phyloP scores from a whole-genome alignment of 53 echinoderm and acorn worm species.

The Henricia sp. region DNA sequence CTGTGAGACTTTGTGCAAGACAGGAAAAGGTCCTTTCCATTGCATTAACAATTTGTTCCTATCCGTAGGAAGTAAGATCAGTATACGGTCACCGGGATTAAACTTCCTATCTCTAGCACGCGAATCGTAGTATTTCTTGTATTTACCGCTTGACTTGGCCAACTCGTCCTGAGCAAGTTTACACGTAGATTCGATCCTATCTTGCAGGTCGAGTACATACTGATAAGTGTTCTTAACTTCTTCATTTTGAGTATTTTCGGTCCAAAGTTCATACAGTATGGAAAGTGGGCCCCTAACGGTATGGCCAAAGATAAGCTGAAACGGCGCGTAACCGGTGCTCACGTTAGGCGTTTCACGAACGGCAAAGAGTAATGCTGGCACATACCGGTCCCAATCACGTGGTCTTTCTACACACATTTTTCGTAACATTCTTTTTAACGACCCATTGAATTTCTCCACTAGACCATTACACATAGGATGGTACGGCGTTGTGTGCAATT shows the following conservation, averaged over 20 bases:
- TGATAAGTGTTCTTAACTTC: slow-evolving; percentile 50
- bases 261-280: slow-evolving; percentile 53
- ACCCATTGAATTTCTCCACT: slow-evolving; percentile 58
- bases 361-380: too few species aligned
- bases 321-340: slow-evolving; percentile 61
- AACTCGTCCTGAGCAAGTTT: slow-evolving; percentile 11
- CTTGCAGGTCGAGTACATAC: slow-evolving; percentile 56
- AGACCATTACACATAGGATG: too few species aligned
- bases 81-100: slow-evolving; percentile 48
- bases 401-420: too few species aligned
- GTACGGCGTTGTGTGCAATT: too few species aligned
- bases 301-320: slow-evolving; percentile 47
- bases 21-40: too few species aligned
- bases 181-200: slow-evolving; percentile 52
- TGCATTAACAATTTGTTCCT: too few species aligned
- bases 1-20: too few species aligned
- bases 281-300: slow-evolving; percentile 55
- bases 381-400: too few species aligned
- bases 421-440: slow-evolving; percentile 60
- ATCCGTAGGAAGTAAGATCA: too few species aligned
- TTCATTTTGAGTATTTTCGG: not conserved
- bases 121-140: slow-evolving; percentile 45
- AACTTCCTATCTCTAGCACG: slow-evolving; percentile 36
- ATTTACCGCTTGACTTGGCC: not conserved
- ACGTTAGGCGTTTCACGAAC: slow-evolving; percentile 55